Evolutionary conservation across 2,888 invertebrate species (phyloP).

Genomic region (Panorpa germanica): DNA sequence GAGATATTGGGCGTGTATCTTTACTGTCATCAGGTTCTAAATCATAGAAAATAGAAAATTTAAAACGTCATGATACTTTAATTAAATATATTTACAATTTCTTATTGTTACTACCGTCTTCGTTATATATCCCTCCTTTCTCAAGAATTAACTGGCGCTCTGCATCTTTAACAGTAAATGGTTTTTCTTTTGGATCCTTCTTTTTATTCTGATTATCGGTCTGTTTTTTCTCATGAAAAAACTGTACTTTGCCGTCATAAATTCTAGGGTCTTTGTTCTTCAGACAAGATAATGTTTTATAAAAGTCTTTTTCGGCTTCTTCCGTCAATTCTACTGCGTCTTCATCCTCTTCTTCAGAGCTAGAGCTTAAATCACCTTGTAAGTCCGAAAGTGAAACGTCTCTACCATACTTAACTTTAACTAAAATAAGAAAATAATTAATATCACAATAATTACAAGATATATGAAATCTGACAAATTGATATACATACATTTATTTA

Average conservation of each 20-base stretch:
- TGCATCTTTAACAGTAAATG: slow-evolving; percentile 56
- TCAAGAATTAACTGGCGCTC: slow-evolving; percentile 56
- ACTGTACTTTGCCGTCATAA: slow-evolving; percentile 56
- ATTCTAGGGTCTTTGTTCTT: slow-evolving; percentile 81
- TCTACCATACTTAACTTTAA: slow-evolving; percentile 57
- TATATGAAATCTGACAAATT: slow-evolving; percentile 8
- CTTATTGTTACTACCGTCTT: slow-evolving; percentile 20
- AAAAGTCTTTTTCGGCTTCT: slow-evolving; percentile 67
- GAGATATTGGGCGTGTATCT: slow-evolving; percentile 19
- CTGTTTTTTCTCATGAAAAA: slow-evolving; percentile 33
- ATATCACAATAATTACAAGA: slow-evolving; percentile 9
- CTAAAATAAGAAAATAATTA: slow-evolving; percentile 24
- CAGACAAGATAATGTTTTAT: slow-evolving; percentile 64
- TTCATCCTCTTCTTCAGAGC: slow-evolving; percentile 45
- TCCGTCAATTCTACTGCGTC: slow-evolving; percentile 37
- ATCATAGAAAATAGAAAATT: slow-evolving; percentile 3
- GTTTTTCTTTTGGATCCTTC: slow-evolving; percentile 29
- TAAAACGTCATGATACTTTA: background rate
- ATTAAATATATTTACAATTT: slow-evolving; percentile 10
- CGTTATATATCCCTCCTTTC: slow-evolving; percentile 36
- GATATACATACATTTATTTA: slow-evolving; percentile 48
- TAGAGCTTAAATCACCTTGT: slow-evolving; percentile 25
- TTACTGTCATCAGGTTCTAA: slow-evolving; percentile 12
- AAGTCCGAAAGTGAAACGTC: slow-evolving; percentile 27
- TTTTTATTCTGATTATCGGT: slow-evolving; percentile 12